phyloP scores from a whole-genome alignment of 2,113 vertebrate genomes.

The Corydoras maculifer region DNA sequence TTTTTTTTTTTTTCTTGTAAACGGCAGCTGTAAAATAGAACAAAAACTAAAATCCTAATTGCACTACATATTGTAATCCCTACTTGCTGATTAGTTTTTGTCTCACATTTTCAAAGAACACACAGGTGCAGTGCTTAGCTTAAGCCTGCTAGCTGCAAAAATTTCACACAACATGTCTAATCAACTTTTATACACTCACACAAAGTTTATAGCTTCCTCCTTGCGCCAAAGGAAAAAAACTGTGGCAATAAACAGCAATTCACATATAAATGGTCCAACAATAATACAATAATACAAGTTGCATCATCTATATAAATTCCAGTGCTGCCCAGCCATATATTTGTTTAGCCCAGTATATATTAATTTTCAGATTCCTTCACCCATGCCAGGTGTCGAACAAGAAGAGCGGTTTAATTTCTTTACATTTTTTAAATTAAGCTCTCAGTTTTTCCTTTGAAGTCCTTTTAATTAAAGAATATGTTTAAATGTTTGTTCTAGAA shows the following conservation, averaged over 20 bases:
- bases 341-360: no score
- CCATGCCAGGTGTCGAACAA: no score
- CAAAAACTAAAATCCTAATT: background rate
- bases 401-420: no score
- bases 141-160: no score
- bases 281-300: no score
- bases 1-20: background rate
- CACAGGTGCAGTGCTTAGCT: background rate
- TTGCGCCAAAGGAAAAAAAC: background rate
- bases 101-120: background rate
- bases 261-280: background rate
- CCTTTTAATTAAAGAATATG: no score
- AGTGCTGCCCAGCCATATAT: no score
- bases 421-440: no score
- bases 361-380: no score
- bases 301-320: no score
- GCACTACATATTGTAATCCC: background rate
- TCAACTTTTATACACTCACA: slow-evolving; percentile 1
- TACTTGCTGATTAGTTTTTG: background rate
- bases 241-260: background rate
- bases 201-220: background rate
- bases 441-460: no score
- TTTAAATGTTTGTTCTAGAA: background rate
- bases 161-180: background rate
- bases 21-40: slow-evolving; percentile 2